phyloP scores from a whole-genome alignment of 2,888 invertebrate species.

The Luperina testacea region DNA sequence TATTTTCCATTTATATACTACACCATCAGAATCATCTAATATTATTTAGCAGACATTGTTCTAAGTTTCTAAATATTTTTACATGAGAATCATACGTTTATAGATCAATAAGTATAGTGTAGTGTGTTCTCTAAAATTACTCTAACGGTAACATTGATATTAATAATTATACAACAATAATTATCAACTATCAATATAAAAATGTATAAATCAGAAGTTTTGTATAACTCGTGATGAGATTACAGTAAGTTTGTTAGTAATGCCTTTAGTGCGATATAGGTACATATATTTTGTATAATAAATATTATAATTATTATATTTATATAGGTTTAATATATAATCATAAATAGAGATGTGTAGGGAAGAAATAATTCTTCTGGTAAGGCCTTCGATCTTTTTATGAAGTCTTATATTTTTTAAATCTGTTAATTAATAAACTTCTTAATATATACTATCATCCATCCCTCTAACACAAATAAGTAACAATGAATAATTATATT shows the following conservation, averaged over 20 bases:
- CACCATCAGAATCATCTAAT: slow-evolving; percentile 15
- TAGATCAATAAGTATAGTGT: slow-evolving; percentile 30
- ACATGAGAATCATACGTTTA: neutral
- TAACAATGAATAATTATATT: neutral
- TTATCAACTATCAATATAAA: slow-evolving; percentile 22
- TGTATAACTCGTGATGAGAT: slow-evolving; percentile 7
- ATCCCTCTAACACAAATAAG: neutral
- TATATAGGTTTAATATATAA: neutral
- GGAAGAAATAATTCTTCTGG: neutral
- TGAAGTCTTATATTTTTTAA: neutral
- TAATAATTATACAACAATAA: slow-evolving; percentile 27
- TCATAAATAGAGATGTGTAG: neutral
- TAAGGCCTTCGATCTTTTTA: neutral
- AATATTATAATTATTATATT: neutral
- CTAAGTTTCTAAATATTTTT: neutral
- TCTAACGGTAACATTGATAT: slow-evolving; percentile 23
- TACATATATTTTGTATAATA: slow-evolving; percentile 4
- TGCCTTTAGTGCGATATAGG: slow-evolving; percentile 3
- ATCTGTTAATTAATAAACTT: neutral
- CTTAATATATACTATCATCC: neutral
- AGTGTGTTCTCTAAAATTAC: slow-evolving; percentile 6
- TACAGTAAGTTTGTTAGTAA: neutral
- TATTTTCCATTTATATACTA: slow-evolving; percentile 7
- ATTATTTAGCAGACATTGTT: neutral
- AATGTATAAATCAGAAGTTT: slow-evolving; percentile 9